Conservation (phyloP, 2,113 vertebrate species). For the Pholis gunnellus region DNA sequence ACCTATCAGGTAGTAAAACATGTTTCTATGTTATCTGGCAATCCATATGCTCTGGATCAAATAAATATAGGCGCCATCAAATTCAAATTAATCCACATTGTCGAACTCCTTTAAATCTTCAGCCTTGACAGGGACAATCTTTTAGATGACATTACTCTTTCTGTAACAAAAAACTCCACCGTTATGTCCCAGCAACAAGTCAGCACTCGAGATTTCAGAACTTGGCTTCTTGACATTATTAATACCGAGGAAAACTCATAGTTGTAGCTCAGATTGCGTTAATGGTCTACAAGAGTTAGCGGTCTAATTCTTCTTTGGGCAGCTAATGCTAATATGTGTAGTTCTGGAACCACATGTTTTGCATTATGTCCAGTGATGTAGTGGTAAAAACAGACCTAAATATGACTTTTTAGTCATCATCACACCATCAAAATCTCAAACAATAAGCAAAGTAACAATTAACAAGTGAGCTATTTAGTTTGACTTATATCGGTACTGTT, state of each 20-base stretch:
- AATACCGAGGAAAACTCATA: not conserved
- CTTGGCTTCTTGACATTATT: not conserved
- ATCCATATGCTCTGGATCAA: too few species aligned
- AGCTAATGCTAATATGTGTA: conserved; percentile 14
- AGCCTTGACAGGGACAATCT: too few species aligned
- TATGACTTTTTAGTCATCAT: not conserved
- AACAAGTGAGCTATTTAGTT: not conserved
- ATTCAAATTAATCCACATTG: too few species aligned
- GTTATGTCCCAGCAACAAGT: too few species aligned
- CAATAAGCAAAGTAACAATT: not conserved
- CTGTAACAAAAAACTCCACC: too few species aligned
- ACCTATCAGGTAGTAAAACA: too few species aligned
- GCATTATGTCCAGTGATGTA: conserved; percentile 5
- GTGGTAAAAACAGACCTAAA: not conserved
- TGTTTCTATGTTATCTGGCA: too few species aligned
- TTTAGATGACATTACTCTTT: too few species aligned
- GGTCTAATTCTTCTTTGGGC: not conserved
- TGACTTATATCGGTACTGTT: not conserved
- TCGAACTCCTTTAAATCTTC: too few species aligned
- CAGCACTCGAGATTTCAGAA: too few species aligned
- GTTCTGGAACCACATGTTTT: conserved; percentile 24
- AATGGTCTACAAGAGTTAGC: not conserved
- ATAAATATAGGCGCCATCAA: too few species aligned
- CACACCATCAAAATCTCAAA: conserved; percentile 2
- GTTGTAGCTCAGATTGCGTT: not conserved